Base-by-base conservation (phyloP, 2,113 vertebrate species). In the Mormyrus iriodes region DNA sequence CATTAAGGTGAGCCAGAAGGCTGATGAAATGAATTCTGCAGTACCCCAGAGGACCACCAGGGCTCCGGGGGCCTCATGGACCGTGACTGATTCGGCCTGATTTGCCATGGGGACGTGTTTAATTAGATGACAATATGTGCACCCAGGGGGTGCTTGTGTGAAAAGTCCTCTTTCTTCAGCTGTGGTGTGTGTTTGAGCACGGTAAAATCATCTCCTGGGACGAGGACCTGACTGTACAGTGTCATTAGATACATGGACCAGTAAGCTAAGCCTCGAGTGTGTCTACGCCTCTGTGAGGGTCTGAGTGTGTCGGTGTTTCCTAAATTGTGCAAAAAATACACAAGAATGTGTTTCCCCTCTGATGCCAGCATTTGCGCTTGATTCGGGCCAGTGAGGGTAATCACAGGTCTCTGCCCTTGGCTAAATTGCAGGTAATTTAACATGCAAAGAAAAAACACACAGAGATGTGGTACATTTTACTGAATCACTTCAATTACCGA, bases 121-220 rank as follows among this genome's bases (percentile, higher is more conserved):
- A 92, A 91, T 92, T 91, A 91, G 88, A 91, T 91, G 79, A 89
- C 61, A 69, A 31, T 89, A 90, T 61, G 39, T 83, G 88, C 73
- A 73, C 73, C 31, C 19, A 52, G 88, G 7, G 49, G 27, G 13
- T 35, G 31, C 52, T 88, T 79, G 73, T 42, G 7, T 53, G 88
- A 82, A 88, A 88, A 46, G 46, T n/a, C 88, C 31, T 73, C 89
- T 91, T 88, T 87, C 73, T 69, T 42, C 83, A 84, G 65, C 85
- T 42, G 69, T 31, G 35, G 35, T 19, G 73, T 79, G 31, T 79
- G 73, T 69, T 69, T 31, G n/a, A 19, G 73, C 35, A 76, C 4
- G 4, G n/a, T 79, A 31, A 39, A 35, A 17, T 42, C 35, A 79
- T 79, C 35, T 39, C 35, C 73, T 7, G 73, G 10, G 73, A 79